Conservation (phyloP, 2,888 invertebrate genomes). For the Cataglyphis rosenhaueri region DNA sequence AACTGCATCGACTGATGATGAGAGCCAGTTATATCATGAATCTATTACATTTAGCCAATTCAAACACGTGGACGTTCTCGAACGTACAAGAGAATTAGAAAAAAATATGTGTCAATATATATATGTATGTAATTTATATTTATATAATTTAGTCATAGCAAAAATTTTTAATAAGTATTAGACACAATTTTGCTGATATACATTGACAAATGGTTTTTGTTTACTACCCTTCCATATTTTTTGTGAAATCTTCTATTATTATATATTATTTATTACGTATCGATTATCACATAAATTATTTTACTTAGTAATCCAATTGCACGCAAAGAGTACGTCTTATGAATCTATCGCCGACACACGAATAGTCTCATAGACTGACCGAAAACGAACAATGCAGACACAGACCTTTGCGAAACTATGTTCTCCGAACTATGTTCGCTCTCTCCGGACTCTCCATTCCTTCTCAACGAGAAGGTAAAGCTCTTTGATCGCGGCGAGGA, state of each 20-base stretch:
- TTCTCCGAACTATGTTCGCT: conserved; percentile 69
- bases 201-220: neutral
- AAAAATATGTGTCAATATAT: neutral
- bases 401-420: conserved; percentile 62
- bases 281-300: neutral
- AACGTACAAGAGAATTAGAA: neutral
- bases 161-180: conserved; percentile 13
- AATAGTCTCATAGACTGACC: conserved; percentile 58
- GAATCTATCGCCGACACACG: conserved; percentile 1
- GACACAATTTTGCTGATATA: neutral
- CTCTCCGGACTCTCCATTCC: conserved; percentile 42
- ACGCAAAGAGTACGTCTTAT: conserved; percentile 3
- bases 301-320: neutral
- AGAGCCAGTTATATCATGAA: neutral
- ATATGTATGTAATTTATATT: conserved; percentile 20
- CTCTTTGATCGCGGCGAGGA: conserved; percentile 58
- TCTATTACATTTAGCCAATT: conserved; percentile 24
- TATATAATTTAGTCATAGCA: conserved; percentile 1
- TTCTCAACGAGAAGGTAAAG: conserved; percentile 24
- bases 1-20: neutral
- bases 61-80: neutral
- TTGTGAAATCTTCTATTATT: neutral
- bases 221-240: neutral
- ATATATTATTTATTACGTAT: conserved; percentile 3
- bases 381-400: conserved; percentile 74